Base-by-base conservation (phyloP, 1,140 invertebrate genomes). In the Drosophila pseudoobscura region DNA sequence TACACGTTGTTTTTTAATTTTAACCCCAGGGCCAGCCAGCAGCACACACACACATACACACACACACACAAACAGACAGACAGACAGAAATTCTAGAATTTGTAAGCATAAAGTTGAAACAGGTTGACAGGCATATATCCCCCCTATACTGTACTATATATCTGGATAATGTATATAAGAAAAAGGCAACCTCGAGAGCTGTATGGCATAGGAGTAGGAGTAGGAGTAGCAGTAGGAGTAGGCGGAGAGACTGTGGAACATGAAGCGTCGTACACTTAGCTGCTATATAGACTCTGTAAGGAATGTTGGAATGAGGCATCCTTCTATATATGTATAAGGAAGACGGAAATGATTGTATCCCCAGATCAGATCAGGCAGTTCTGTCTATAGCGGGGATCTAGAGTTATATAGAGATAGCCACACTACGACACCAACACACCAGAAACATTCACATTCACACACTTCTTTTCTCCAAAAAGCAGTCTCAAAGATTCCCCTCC, bases 1-100 rank as follows among this genome's bases (percentile, higher is more conserved):
- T 82, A 82, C 72, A 78, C 87, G 82, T 87, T 87, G 82, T 87
- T 87, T 87, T 87, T 88, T 87, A 87, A 88, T 87, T 87, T 87
- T 87, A 87, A 68, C 53, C 60, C 71, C 63, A 52, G 50, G 57
- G 45, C 52, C 17, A 35, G 35, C 57, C 39, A 57, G 31, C 44
- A 29, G 45, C 20, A 72, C 22, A 77, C 59, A 59, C 66, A 63
- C 39, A 58, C 35, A 62, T 3, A 46, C 26, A 64, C 45, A 69
- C 41, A 13, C 46, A 50, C 24, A 50, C 60, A 71, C 46, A 50
- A 29, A 26, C 0, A 26, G 0, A 26, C 24, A 26, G 35, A n/a
- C 44, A 45, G 31, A 68, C 35, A 50, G 64, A 74, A 39, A 43
- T 75, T 75, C 11, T 39, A 39, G 35, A 75, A 78, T 50, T 78